Percentiles rank a stretch among this genome's conserved stretches.
phyloP scores from a whole-genome alignment of 1,140 invertebrate genomes.

The Diprion similis region DNA sequence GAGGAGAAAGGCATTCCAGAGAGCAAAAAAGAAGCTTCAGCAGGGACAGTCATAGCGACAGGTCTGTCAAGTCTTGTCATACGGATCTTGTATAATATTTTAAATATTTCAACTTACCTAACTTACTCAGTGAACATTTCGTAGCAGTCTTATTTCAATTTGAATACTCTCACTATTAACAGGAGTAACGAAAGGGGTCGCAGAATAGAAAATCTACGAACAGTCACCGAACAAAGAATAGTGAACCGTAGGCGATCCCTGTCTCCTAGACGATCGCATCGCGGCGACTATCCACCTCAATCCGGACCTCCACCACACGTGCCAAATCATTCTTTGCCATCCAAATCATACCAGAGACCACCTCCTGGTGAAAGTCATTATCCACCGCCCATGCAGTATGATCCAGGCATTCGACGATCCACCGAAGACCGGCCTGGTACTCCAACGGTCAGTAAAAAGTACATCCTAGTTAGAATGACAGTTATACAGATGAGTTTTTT shows the following conservation, averaged over 20 bases:
- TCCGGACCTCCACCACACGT: conserved; percentile 39
- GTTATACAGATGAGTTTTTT: conserved; percentile 11
- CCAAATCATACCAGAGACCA: conserved; percentile 49
- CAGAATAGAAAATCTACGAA: conserved; percentile 50
- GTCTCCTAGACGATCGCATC: conserved; percentile 52
- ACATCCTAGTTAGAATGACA: conserved; percentile 5
- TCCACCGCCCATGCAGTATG: conserved; percentile 55
- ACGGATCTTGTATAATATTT: neutral
- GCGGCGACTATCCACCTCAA: conserved; percentile 46
- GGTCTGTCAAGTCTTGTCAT: conserved; percentile 33
- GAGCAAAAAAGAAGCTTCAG: conserved; percentile 56
- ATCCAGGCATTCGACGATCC: conserved; percentile 51
- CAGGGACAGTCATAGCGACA: conserved; percentile 55
- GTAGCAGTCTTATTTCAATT: neutral
- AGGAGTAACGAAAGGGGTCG: conserved; percentile 49
- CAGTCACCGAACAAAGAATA: conserved; percentile 13
- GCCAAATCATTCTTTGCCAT: conserved; percentile 44
- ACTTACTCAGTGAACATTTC: neutral
- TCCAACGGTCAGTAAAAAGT: conserved; percentile 67
- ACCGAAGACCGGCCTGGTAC: conserved; percentile 73
- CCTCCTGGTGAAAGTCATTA: conserved; percentile 49
- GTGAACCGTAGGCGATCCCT: conserved; percentile 51
- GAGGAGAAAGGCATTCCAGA: conserved; percentile 45
- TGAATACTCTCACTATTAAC: neutral
- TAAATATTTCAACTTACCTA: too few species aligned